Evolutionary conservation across 2,797 vertebrate species (phyloP), one percentile per base, ranked within the genome.

Genomic region (Aldrovandia affinis): DNA sequence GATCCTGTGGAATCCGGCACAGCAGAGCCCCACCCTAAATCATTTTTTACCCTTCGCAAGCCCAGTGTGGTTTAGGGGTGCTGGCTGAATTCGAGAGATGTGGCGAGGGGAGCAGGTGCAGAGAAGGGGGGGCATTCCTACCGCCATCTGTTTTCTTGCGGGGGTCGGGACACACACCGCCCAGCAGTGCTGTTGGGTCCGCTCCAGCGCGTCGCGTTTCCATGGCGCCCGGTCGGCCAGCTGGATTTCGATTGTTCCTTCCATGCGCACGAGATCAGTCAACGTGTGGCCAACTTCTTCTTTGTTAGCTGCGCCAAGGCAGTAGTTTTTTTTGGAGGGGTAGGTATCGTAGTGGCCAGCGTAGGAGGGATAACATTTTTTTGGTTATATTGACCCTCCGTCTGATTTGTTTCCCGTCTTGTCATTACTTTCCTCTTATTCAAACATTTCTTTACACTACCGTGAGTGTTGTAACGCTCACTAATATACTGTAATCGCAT

Each of bases 81-180:
- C 87, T 84, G 68, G 88, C 86, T 93, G 91, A 92, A 93, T 95
- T 93, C 81, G 61, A 94, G 83, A 85, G 88, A 91, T 91, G 93
- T 87, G 65, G 89, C 14, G 85, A 73, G 47, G 84, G 78, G 90
- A 94, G 90, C 94, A 95, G 94, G 94, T 95, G 93, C 85, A 86
- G 89, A 84, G 25, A 85, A 84, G 84, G 39, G 81, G 33, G 0
- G 85, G 89, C 86, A 44, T 87, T 75, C 90, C 85, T 86, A 81
- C 80, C 77, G 50, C 86, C 90, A 92, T 90, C 85, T 91, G 88
- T 83, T 86, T 83, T 47, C 59, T 79, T 68, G 22, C 78, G 77
- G 42, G 59, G 28, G 52, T 63, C 18, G 8, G 9, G 33, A 3
- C 55, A 18, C 33, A n/a, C 33, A 33, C 12, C 47, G 6, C 1